phyloP scores from a whole-genome alignment of 2,113 vertebrate species.

The Onychostoma macrolepis region DNA sequence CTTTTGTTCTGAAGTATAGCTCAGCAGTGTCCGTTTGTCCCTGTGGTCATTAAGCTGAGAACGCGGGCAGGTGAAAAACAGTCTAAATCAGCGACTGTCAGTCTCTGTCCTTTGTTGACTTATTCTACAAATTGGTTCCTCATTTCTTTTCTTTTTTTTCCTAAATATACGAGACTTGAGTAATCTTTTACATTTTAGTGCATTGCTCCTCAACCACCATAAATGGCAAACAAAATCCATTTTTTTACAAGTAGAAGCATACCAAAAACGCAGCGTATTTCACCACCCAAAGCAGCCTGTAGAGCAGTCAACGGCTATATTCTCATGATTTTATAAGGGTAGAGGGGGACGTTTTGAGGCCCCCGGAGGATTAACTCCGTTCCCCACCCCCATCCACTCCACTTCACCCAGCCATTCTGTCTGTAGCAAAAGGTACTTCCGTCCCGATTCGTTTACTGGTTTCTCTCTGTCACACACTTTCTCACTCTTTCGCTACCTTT shows the following conservation, averaged over 20 bases:
- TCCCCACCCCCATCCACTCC: slow-evolving; percentile 46
- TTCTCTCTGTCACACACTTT: slow-evolving; percentile 71
- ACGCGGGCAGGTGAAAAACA: slow-evolving; percentile 78
- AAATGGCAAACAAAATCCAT: not conserved
- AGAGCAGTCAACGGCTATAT: slow-evolving; percentile 1
- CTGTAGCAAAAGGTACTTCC: slow-evolving; percentile 72
- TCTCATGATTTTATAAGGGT: slow-evolving; percentile 33
- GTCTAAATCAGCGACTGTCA: slow-evolving; percentile 78
- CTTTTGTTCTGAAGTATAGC: slow-evolving; percentile 70
- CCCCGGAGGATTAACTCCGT: slow-evolving; percentile 50
- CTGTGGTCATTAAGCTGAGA: slow-evolving; percentile 79
- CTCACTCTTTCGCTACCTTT: slow-evolving; percentile 53
- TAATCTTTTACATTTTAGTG: not conserved
- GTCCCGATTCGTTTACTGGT: slow-evolving; percentile 70
- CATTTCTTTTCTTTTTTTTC: not conserved
- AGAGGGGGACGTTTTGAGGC: slow-evolving; percentile 27
- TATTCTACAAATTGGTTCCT: not conserved
- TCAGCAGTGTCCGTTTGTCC: slow-evolving; percentile 70
- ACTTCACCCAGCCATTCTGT: slow-evolving; percentile 51
- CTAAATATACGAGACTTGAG: not conserved
- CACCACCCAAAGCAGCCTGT: not conserved
- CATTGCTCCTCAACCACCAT: no score
- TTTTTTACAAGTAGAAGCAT: not conserved
- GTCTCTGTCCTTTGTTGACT: slow-evolving; percentile 65
- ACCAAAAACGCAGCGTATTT: not conserved